Conservation (phyloP, 2,888 invertebrate species). For the Notocelia uddmanniana region DNA sequence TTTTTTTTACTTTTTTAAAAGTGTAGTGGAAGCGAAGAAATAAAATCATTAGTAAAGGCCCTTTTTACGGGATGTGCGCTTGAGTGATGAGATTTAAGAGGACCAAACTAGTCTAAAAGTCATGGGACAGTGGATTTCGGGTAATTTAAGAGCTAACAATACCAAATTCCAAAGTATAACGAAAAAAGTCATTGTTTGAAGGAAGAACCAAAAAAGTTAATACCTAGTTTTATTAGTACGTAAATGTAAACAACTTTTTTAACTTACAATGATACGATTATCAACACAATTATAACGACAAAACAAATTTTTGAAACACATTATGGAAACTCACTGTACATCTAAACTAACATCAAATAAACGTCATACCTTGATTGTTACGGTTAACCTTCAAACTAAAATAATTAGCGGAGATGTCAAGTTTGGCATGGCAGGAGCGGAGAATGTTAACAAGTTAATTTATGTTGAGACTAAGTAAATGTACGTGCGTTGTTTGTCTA, state of each 20-base stretch:
- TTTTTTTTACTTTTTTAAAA: constrained; percentile 33
- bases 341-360: constrained; percentile 22
- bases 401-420: constrained; percentile 65
- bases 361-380: constrained; percentile 25
- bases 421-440: constrained; percentile 47
- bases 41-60: constrained; percentile 36
- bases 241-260: too few relatives aligned
- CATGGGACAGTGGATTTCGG: too few relatives aligned
- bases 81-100: constrained; percentile 5
- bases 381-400: constrained; percentile 56
- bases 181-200: too few relatives aligned
- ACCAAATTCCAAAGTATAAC: too few relatives aligned
- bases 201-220: too few relatives aligned
- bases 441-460: constrained; percentile 65
- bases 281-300: not conserved
- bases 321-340: not conserved
- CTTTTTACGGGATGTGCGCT: constrained; percentile 27
- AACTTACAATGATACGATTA: too few relatives aligned
- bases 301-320: not conserved
- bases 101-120: not conserved
- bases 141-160: too few relatives aligned
- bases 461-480: constrained; percentile 65
- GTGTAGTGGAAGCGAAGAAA: constrained; percentile 31
- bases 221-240: too few relatives aligned
- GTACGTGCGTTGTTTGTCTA: constrained; percentile 55